phyloP scores from a whole-genome alignment of 2,888 invertebrate species.

The Ophioninae sp. region DNA sequence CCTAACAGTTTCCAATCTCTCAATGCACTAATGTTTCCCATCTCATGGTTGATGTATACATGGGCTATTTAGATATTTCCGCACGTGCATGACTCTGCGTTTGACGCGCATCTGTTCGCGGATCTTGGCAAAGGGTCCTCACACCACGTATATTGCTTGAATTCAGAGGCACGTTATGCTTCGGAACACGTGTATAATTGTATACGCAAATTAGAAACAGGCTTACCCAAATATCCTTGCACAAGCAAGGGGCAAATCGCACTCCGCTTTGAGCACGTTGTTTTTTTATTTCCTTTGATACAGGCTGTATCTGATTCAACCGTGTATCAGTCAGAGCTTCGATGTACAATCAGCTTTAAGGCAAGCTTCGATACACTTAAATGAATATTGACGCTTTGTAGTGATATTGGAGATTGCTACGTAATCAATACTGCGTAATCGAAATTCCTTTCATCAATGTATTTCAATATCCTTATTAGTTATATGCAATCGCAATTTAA shows the following conservation, averaged over 20 bases:
- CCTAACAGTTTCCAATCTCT: slow-evolving; percentile 35
- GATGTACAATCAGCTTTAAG: neutral
- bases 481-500: too few relatives aligned
- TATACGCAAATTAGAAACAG: slow-evolving; percentile 5
- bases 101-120: slow-evolving; percentile 19
- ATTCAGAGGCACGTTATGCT: slow-evolving; percentile 6
- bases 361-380: neutral
- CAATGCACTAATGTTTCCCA: slow-evolving; percentile 8
- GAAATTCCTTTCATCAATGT: neutral
- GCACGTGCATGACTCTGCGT: slow-evolving; percentile 35
- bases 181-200: neutral
- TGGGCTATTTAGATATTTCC: slow-evolving; percentile 48
- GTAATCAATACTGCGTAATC: neutral
- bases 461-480: too few relatives aligned
- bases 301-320: neutral
- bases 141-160: neutral
- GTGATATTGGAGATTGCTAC: neutral
- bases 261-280: slow-evolving; percentile 7
- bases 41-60: slow-evolving; percentile 24
- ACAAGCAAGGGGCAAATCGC: slow-evolving; percentile 14
- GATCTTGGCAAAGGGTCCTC: slow-evolving; percentile 20
- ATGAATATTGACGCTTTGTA: neutral
- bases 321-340: neutral
- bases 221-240: slow-evolving; percentile 28
- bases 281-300: neutral